These are phyloP conservation scores for Alligator sinensis DNA, from an alignment of 2,113 vertebrate genomes.

Conservation along the genomic window DNA sequence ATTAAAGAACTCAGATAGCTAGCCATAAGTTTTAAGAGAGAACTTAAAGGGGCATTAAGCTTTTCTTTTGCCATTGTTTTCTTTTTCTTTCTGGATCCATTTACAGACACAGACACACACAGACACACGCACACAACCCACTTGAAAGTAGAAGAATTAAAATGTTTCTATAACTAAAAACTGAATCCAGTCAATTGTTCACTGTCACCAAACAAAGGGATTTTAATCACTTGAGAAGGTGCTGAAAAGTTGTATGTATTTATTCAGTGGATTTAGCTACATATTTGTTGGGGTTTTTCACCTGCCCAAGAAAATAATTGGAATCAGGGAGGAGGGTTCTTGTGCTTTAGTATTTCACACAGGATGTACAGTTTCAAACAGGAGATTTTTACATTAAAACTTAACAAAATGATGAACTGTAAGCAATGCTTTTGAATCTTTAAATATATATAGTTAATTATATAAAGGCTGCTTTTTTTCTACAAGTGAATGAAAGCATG, in stretches of 20 bases:
- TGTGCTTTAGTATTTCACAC: neutral
- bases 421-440: accelerated
- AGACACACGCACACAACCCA: neutral
- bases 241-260: slow-evolving; percentile 1
- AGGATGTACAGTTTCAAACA: neutral
- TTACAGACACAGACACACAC: accelerated
- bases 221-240: accelerated
- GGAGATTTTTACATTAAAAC: neutral
- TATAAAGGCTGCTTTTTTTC: neutral
- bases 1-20: slow-evolving; percentile 46
- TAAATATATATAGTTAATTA: neutral
- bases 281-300: neutral
- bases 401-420: accelerated
- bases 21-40: neutral
- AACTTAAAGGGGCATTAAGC: accelerated
- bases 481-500: neutral
- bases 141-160: neutral
- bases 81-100: accelerated
- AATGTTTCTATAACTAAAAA: neutral
- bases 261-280: neutral
- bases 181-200: neutral
- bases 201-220: neutral
- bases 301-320: neutral
- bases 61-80: neutral
- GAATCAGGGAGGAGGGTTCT: neutral